phyloP scores from a whole-genome alignment of 2,797 vertebrate genomes.

The Coregonus suidteri region DNA sequence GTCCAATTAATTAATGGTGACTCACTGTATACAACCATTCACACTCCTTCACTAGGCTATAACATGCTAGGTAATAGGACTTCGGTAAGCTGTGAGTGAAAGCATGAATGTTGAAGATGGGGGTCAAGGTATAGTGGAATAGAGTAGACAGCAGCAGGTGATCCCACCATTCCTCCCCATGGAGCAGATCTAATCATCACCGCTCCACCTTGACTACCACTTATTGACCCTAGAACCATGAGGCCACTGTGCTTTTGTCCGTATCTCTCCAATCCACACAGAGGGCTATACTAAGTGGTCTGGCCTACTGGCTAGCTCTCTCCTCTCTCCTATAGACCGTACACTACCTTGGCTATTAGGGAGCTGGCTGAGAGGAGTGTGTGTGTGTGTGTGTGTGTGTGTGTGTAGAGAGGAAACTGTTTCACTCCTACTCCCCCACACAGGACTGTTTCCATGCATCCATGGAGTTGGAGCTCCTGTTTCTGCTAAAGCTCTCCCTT shows the following conservation, averaged over 20 bases:
- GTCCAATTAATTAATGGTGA: too few relatives aligned
- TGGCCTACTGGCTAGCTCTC: too few relatives aligned
- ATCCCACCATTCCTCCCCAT: not conserved
- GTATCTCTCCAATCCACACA: conserved; percentile 7
- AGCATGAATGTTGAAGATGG: not conserved
- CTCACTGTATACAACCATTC: too few relatives aligned
- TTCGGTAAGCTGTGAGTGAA: not conserved
- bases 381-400: not conserved
- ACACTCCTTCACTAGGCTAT: not conserved
- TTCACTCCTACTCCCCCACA: not conserved
- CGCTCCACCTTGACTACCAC: not conserved
- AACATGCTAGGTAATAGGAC: not conserved
- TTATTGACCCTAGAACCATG: not conserved
- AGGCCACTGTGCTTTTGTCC: not conserved
- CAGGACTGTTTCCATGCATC: not conserved
- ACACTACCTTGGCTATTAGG: not conserved
- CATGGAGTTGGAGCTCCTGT: conserved; percentile 34
- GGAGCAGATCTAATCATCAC: conserved; percentile 1
- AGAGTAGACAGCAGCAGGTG: not conserved
- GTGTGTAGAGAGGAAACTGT: not conserved
- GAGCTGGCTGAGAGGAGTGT: not conserved
- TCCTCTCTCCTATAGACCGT: not conserved
- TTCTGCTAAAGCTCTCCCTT: conserved; percentile 22
- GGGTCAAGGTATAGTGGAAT: not conserved
- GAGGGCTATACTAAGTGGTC: too few relatives aligned